A percentile compares a stretch with the other conserved stretches of the same genome.
phyloP scores from a whole-genome alignment of 2,113 vertebrate species.

The Melanocharis versteri region DNA sequence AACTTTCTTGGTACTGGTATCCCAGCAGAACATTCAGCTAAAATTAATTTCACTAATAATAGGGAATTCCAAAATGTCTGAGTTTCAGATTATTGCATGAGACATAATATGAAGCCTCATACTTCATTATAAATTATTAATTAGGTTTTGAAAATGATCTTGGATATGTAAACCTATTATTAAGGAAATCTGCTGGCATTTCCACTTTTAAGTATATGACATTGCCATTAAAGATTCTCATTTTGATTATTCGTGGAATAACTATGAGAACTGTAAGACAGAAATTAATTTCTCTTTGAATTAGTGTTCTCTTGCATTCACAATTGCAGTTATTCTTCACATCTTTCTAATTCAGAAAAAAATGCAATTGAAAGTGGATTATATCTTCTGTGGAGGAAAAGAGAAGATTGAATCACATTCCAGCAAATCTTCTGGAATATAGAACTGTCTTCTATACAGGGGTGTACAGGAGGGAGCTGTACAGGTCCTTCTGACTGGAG shows the following conservation, averaged over 20 bases:
- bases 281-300: neutral
- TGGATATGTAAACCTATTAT: neutral
- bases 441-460: neutral
- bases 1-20: neutral
- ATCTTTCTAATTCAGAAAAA: neutral
- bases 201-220: neutral
- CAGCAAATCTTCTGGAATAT: neutral
- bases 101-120: neutral
- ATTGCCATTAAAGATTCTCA: neutral
- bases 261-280: neutral
- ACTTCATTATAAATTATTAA: neutral
- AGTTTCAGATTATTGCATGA: neutral
- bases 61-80: neutral
- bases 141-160: neutral
- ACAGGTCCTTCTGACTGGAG: neutral
- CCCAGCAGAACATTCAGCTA: neutral
- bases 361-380: neutral
- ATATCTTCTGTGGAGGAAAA: neutral
- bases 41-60: constrained; percentile 1
- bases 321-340: neutral
- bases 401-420: neutral
- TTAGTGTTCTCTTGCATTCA: neutral
- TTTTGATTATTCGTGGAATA: constrained; percentile 6
- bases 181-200: neutral
- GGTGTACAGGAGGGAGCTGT: neutral